Base-by-base conservation (phyloP, 2,113 vertebrate genomes). In the Vulpes lagopus region DNA sequence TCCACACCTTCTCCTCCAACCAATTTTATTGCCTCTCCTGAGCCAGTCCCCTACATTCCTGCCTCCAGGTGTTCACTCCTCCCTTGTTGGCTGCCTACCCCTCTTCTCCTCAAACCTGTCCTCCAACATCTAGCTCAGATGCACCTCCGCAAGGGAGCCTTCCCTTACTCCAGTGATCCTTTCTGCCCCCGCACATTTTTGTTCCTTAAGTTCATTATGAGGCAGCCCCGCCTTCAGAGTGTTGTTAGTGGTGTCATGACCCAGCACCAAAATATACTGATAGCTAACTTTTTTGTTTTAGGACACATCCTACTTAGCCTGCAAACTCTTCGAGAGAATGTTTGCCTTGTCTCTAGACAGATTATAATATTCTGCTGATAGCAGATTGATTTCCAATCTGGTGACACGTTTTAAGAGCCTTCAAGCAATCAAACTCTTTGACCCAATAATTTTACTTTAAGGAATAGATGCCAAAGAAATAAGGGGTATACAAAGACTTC, bases 301-400 rank as follows among this genome's bases (percentile, higher is more conserved):
- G 30, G 95, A 91, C 11, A 60, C 23, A 87, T 30, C 12, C n/a
- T n/a, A 74, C 20, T 57, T 20, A 76, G 79, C 23, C 69, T 65
- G 12, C 27, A 83, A 79, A 60, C 32, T 64, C 19, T 79, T 43
- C 16, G 8, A 89, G 35, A 89, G 16, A 91, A 78, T 25, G 35
- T 73, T 89, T 86, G 62, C 32, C 12, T 91, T 94, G 71, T 84
- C 79, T 93, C 53, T 85, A 67, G 67, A 88, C 25, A 93, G 91
- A 89, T 43, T 59, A 69, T 27, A 62, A 81, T n/a, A 23, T 62
- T 90, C 51, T 20, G 19, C 12, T 57, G 43, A 55, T 55, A 64
- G 16, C 25, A 86, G 49, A 60, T 27, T 49, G 55, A 71, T 96
- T 91, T 91, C 64, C 35, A 35, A 11, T 30, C 30, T 84, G 60